These are phyloP conservation scores for Adelges cooleyi DNA, from an alignment of 1,140 invertebrate genomes.

Conservation along the genomic window DNA sequence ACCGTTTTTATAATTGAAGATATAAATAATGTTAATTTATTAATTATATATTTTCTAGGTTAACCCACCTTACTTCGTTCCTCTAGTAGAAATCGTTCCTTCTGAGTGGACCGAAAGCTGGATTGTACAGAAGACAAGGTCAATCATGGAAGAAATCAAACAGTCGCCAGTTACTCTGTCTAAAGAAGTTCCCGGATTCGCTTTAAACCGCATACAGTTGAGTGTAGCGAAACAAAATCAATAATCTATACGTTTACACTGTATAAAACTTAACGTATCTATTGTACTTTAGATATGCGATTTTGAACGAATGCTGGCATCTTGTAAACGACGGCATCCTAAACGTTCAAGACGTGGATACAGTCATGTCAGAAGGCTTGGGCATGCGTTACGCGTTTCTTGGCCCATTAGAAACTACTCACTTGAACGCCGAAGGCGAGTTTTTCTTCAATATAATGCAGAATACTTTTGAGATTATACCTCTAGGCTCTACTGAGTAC, in stretches of 20 bases:
- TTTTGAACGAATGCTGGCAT: slow-evolving; percentile 85
- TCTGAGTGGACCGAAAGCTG: slow-evolving; percentile 74
- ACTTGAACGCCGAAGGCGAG: slow-evolving; percentile 86
- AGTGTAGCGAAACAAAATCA: no score
- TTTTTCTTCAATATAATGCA: no score
- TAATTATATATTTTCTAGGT: slow-evolving; percentile 43
- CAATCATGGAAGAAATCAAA: slow-evolving; percentile 76
- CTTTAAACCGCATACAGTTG: slow-evolving; percentile 79
- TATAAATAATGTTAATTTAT: not conserved
- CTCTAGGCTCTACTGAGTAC: no score
- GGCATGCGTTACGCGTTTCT: slow-evolving; percentile 91
- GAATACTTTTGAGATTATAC: not conserved
- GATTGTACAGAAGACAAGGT: slow-evolving; percentile 50
- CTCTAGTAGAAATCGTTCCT: slow-evolving; percentile 85
- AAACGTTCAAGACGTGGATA: slow-evolving; percentile 78
- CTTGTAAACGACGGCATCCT: slow-evolving; percentile 74
- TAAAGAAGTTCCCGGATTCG: slow-evolving; percentile 84
- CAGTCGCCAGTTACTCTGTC: slow-evolving; percentile 76
- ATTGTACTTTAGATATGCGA: slow-evolving; percentile 70
- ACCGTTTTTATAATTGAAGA: no score
- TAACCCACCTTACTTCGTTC: slow-evolving; percentile 93
- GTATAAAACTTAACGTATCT: slow-evolving; percentile 31
- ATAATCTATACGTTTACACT: no score
- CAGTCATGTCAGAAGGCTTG: slow-evolving; percentile 86
- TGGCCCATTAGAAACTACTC: slow-evolving; percentile 85